These are phyloP conservation scores for Bugula neritina DNA, from an alignment of 2,888 invertebrate species.

Conservation along the genomic window DNA sequence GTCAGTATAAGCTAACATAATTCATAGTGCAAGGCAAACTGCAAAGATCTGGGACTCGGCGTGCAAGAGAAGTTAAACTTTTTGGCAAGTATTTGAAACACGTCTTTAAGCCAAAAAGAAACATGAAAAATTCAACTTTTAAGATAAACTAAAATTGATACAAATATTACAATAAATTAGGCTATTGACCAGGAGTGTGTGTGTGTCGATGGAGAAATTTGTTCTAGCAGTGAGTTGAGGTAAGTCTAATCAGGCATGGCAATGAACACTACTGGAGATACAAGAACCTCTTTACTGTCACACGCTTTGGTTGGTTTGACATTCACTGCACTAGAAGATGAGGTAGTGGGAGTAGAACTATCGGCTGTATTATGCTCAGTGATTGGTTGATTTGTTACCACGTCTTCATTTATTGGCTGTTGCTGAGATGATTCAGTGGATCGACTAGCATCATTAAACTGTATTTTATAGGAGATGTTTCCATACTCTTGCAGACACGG, in stretches of 20 bases:
- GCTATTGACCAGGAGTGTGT: too few relatives aligned
- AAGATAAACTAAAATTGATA: too few relatives aligned
- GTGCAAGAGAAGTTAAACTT: too few relatives aligned
- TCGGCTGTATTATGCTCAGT: neutral
- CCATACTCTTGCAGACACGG: slow-evolving; percentile 95
- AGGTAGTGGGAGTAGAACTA: neutral
- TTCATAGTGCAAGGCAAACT: too few relatives aligned
- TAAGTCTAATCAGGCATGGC: slow-evolving; percentile 46
- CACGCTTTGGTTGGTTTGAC: neutral
- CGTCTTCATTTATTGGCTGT: slow-evolving; percentile 24
- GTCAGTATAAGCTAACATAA: too few relatives aligned
- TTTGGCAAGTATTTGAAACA: too few relatives aligned
- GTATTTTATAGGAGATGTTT: slow-evolving; percentile 77
- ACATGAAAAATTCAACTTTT: too few relatives aligned
- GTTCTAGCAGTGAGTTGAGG: too few relatives aligned
- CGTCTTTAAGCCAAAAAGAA: too few relatives aligned
- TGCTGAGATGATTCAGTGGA: slow-evolving; percentile 29
- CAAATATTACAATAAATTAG: too few relatives aligned
- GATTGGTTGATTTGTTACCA: neutral
- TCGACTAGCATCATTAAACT: slow-evolving; percentile 34
- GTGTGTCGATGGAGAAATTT: too few relatives aligned
- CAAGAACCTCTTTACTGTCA: slow-evolving; percentile 28
- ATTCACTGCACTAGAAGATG: neutral
- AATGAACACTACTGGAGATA: slow-evolving; percentile 44
- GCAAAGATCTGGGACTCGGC: too few relatives aligned